Percentiles rank a stretch among this genome's conserved stretches.
Evolutionary conservation across 2,888 invertebrate species (phyloP).

Genomic region (Eurytoma californica): DNA sequence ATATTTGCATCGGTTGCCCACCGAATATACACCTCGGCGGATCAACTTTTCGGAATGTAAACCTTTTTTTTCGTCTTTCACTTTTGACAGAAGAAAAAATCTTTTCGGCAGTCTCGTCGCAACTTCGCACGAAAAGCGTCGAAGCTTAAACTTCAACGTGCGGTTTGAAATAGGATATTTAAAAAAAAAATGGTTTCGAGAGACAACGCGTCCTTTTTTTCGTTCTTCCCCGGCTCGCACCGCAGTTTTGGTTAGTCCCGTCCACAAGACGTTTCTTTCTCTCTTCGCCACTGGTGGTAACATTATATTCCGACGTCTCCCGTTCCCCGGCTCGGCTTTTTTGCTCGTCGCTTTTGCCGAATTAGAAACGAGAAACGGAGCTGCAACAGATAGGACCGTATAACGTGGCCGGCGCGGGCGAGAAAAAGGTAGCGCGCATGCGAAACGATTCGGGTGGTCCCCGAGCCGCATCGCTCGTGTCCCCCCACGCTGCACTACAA

Average conservation of each 20-base stretch:
- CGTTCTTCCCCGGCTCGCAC: background rate
- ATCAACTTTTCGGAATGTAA: too few relatives aligned
- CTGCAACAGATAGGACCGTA: background rate
- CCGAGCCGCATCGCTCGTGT: conserved; percentile 61
- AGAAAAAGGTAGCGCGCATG: conserved; percentile 62
- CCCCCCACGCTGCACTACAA: conserved; percentile 1
- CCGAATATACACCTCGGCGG: too few relatives aligned
- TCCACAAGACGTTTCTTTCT: background rate
- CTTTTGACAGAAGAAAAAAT: background rate
- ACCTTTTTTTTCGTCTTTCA: background rate
- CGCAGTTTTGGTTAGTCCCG: background rate
- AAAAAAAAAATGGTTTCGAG: conserved; percentile 11
- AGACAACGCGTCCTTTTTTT: conserved; percentile 13
- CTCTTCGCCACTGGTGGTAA: conserved; percentile 48
- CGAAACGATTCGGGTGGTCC: conserved; percentile 70
- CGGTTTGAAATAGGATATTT: conserved; percentile 40
- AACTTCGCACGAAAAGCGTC: background rate
- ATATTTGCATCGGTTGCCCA: too few relatives aligned
- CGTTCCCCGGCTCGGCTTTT: conserved; percentile 33
- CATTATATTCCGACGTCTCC: conserved; percentile 55
- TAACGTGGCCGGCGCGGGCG: conserved; percentile 60
- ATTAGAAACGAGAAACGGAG: conserved; percentile 57
- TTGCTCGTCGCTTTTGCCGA: conserved; percentile 60
- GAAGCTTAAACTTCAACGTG: conserved; percentile 6
- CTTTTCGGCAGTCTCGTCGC: too few relatives aligned